Conservation (phyloP, 2,113 vertebrate species). For the Pachyramphus minor region DNA sequence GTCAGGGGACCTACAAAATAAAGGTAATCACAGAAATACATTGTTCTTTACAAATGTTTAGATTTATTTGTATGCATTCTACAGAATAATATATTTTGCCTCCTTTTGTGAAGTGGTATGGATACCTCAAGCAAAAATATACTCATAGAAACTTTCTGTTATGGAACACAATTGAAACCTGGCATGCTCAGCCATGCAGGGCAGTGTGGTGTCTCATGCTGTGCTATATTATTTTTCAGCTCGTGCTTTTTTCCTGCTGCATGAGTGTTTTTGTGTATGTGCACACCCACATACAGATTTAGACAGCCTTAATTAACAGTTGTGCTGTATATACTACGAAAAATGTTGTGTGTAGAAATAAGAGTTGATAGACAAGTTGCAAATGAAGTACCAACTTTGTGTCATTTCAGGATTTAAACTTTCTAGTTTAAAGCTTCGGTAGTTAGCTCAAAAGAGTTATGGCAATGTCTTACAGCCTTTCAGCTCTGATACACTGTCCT, state of each 20-base stretch:
- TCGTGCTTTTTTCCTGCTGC: neutral
- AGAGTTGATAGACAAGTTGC: neutral
- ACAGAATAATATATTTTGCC: neutral
- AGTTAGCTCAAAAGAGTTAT: neutral
- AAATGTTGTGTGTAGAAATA: neutral
- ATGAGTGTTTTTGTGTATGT: neutral
- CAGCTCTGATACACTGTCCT: neutral
- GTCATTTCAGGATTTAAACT: neutral
- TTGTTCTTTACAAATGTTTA: neutral
- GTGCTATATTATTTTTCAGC: neutral
- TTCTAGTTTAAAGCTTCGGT: neutral
- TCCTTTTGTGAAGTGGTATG: neutral
- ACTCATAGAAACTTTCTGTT: neutral
- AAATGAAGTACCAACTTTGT: neutral
- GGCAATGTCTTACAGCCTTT: neutral
- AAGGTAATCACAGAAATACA: neutral
- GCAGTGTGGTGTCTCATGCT: neutral
- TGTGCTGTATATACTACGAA: neutral
- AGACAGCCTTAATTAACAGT: neutral
- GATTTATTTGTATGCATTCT: neutral
- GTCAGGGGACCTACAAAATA: neutral
- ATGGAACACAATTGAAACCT: neutral
- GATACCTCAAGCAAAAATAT: neutral
- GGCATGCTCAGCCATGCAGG: neutral
- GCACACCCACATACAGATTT: neutral